Evolutionary conservation across 1,140 invertebrate species (phyloP), one percentile per base, ranked within the genome.

Genomic region (Potamilus streckersoni): DNA sequence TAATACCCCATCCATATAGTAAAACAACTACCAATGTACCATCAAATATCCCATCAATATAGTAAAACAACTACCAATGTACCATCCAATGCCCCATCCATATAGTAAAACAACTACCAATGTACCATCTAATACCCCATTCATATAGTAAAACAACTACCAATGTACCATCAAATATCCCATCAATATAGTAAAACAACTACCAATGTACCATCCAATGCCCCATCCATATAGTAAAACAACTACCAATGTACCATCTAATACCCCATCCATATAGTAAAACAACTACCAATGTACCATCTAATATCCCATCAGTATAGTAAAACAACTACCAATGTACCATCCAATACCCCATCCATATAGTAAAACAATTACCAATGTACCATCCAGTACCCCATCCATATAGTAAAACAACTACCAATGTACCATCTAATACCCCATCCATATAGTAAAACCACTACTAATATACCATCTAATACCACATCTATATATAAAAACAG

Each of bases 151-250:
- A 13, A 8, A 13, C 20, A 62, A 0, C 19, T 62, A 3, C 20
- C 60, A 61, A 19, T 61, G 17, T 61, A 19, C 60, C 20, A 61
- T 20, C 20, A 19, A 4, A 2, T 61, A 2, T 8, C 20, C 20
- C 20, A 61, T 19, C 17, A 2, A 19, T 8, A 61, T 19, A 8
- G n/a, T n/a, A n/a, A n/a, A n/a, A n/a, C n/a, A n/a, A n/a, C n/a
- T n/a, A 61, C 20, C 60, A 62, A n/a, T 5, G 2, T 62, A 8
- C 60, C 23, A 62, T 23, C 55, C 27, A 83, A 85, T 63, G 59
- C 82, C 23, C 85, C 87, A 20, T 89, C 88, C 70, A 83, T 86
- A 59, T 82, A 85, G 85, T 89, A 55, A 67, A 68, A 15, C 13
- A 19, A 4, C 4, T 61, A 20, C 2, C 20, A 3, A 61, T 61